Conservation (phyloP, 2,113 vertebrate species). For the Carollia perspicillata region DNA sequence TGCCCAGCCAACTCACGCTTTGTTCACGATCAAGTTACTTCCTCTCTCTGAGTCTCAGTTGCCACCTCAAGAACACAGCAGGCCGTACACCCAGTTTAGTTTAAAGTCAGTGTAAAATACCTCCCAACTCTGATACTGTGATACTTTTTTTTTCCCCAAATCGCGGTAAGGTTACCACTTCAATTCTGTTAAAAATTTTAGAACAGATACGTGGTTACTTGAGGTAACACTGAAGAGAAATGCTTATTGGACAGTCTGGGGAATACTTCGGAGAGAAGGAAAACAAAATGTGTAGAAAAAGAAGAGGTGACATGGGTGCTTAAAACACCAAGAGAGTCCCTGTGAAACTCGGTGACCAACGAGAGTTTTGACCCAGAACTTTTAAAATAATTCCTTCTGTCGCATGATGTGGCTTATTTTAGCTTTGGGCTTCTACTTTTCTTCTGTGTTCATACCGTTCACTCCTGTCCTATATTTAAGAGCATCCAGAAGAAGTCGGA, state of each 20-base stretch:
- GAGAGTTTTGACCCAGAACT: conserved; percentile 22
- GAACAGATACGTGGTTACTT: background rate
- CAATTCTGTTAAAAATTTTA: background rate
- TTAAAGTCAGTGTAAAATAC: background rate
- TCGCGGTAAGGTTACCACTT: background rate
- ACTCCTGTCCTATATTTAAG: conserved; percentile 16
- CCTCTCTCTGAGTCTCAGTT: background rate
- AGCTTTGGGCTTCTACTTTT: background rate
- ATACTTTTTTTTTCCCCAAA: background rate
- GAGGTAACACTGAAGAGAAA: background rate
- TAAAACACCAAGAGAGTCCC: background rate
- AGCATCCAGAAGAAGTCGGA: background rate
- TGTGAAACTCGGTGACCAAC: background rate
- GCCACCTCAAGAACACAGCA: background rate
- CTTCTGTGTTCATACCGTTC: background rate
- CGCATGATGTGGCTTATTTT: background rate
- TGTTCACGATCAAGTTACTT: background rate
- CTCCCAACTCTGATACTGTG: background rate
- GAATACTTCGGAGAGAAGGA: background rate
- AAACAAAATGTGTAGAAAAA: background rate
- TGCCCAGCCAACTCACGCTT: conserved; percentile 8
- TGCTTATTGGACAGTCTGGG: background rate
- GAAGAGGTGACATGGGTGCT: background rate
- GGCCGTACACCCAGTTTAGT: background rate
- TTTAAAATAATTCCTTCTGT: background rate